A percentile compares a stretch with the other conserved stretches of the same genome.
Conservation (phyloP, 2,797 vertebrate genomes). For the Anas bernieri region DNA sequence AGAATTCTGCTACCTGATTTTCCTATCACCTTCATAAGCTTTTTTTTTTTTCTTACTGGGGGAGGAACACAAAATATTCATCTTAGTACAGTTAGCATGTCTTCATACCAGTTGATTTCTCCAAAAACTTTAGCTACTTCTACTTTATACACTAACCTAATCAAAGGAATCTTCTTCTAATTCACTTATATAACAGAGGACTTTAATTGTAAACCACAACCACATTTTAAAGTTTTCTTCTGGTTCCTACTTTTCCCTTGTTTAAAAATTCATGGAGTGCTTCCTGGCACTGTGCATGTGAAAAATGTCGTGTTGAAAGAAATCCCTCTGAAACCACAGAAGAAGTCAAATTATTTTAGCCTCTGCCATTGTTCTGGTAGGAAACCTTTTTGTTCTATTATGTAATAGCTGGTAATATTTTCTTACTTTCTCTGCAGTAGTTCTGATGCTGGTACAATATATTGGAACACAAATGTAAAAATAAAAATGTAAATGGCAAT, state of each 20-base stretch:
- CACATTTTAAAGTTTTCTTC: background rate
- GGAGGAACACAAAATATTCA: background rate
- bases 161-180: background rate
- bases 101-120: background rate
- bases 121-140: background rate
- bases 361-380: background rate
- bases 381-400: background rate
- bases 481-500: background rate
- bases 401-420: background rate
- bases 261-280: slow-evolving; percentile 35
- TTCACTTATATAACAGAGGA: background rate
- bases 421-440: background rate
- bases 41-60: background rate
- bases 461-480: background rate
- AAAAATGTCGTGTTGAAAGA: slow-evolving; percentile 1
- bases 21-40: background rate
- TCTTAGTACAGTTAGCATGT: background rate
- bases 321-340: slow-evolving; percentile 7
- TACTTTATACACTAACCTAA: background rate
- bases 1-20: background rate
- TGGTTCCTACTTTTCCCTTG: background rate
- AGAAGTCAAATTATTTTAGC: background rate
- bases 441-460: background rate
- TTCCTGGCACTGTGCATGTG: background rate
- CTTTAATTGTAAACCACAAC: background rate